Base-by-base conservation (phyloP, 30 jellyfish, hydroid and myxozoan species). In the Chrysaora quinquecirrha region DNA sequence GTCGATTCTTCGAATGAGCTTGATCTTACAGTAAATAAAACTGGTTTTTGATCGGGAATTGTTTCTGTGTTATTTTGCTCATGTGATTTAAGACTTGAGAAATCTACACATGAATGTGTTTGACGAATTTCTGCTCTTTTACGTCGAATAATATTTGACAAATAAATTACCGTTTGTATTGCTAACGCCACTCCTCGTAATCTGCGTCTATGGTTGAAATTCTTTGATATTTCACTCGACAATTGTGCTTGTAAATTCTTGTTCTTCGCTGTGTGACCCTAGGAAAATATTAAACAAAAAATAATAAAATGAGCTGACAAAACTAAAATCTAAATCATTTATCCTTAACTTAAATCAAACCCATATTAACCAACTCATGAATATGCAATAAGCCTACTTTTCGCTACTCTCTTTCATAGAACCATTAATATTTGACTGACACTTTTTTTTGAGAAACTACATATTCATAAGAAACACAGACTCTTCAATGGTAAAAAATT, bases 101-200 rank as follows among this genome's bases (percentile, higher is more conserved):
- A 72, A 10, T 75, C 85, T 19, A 56, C 34, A 60, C 92, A 69
- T 24, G 92, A 82, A 28, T 46, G 92, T 24, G 92, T 50, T 38
- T 69, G 85, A 32, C 56, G 73, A 38, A 56, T 52, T 67, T 47
- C 76, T 4, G 54, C 72, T 34, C 75, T 50, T 76, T 82, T 87
- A 62, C 87, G 85, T 34, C 88, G 73, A 46, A 94, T 93, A 68
- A 75, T 49, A 73, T 83, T 84, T 54, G 89, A 91, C 76, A 94
- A 87, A 76, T 96, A 78, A 64, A 94, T 87, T 87, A 94, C 97
- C 97, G 97, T 64, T 72, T 87, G 97, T 63, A 94, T 94, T 1
- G 97, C 97, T 58, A 94, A 38, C 9, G 97, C 99, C 20, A 94
- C 90, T 7, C 95, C 97, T n/a, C 97, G 77, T 1, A 94, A 91